A percentile compares a stretch with the other conserved stretches of the same genome.
phyloP scores from a whole-genome alignment of 2,797 vertebrate species.

The Mus minutoides region DNA sequence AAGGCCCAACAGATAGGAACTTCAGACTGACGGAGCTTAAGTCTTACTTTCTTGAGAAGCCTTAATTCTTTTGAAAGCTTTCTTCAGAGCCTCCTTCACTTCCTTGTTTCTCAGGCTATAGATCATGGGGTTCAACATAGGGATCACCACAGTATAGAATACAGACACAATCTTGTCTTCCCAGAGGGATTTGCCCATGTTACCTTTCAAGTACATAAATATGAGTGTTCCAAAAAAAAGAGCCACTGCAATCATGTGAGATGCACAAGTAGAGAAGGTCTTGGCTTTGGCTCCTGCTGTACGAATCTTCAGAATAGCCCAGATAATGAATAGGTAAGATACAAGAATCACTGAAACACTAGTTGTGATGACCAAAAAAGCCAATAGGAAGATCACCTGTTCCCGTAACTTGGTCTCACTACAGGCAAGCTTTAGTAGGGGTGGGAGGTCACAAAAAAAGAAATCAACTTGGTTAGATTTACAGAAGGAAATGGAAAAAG shows the following conservation, averaged over 20 bases:
- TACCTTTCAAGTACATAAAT: slow-evolving; percentile 70
- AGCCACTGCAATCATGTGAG: slow-evolving; percentile 76
- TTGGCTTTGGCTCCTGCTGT: slow-evolving; percentile 73
- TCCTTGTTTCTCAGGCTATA: slow-evolving; percentile 79
- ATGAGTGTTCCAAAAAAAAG: slow-evolving; percentile 77
- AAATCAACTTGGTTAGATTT: slow-evolving; percentile 78
- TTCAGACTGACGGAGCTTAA: background rate
- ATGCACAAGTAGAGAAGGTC: slow-evolving; percentile 76
- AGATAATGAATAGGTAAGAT: slow-evolving; percentile 76
- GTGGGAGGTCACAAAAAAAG: slow-evolving; percentile 86
- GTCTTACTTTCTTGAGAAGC: slow-evolving; percentile 47
- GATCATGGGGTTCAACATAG: slow-evolving; percentile 78
- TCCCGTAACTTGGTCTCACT: slow-evolving; percentile 76
- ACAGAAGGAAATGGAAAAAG: slow-evolving; percentile 80
- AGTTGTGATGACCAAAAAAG: slow-evolving; percentile 64
- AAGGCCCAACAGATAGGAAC: background rate
- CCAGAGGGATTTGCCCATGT: slow-evolving; percentile 61
- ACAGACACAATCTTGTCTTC: slow-evolving; percentile 73
- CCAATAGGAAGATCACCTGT: slow-evolving; percentile 75
- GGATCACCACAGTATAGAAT: slow-evolving; percentile 75
- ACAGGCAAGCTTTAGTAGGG: slow-evolving; percentile 79
- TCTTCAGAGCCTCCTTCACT: slow-evolving; percentile 77
- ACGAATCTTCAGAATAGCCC: slow-evolving; percentile 64
- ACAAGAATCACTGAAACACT: slow-evolving; percentile 78
- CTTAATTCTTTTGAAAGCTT: slow-evolving; percentile 49